Evolutionary conservation across 2,797 vertebrate species (phyloP).

Genomic region (Toxotes lorentzi): DNA sequence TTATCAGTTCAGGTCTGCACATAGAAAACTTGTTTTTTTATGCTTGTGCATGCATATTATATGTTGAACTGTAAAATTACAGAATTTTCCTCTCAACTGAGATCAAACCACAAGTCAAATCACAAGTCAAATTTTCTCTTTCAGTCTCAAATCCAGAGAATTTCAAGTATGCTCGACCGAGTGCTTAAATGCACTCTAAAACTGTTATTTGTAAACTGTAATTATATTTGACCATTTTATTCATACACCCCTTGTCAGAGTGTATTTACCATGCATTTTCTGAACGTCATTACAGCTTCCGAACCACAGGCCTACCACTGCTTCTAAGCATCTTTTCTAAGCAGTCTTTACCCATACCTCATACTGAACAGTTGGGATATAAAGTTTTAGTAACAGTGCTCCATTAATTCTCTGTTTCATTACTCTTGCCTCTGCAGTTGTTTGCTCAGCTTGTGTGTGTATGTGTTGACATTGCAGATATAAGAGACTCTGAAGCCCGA

Average conservation of each 20-base stretch:
- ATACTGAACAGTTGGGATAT: slow-evolving; percentile 62
- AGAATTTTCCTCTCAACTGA: slow-evolving; percentile 4
- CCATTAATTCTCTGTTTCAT: slow-evolving; percentile 64
- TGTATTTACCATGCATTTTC: slow-evolving; percentile 66
- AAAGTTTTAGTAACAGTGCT: slow-evolving; percentile 60
- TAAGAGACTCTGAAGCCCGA: slow-evolving; percentile 90
- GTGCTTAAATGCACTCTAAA: slow-evolving; percentile 36
- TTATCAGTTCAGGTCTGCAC: slow-evolving; percentile 23
- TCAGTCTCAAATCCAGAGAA: slow-evolving; percentile 11
- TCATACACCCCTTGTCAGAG: slow-evolving; percentile 54
- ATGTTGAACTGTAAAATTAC: slow-evolving; percentile 18
- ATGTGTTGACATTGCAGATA: slow-evolving; percentile 78
- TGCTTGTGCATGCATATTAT: slow-evolving; percentile 40
- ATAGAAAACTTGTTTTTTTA: slow-evolving; percentile 8
- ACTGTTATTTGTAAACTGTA: slow-evolving; percentile 32
- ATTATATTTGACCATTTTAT: slow-evolving; percentile 55
- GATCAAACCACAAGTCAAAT: slow-evolving; percentile 15
- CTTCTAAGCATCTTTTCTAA: slow-evolving; percentile 68
- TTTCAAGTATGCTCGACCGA: slow-evolving; percentile 25
- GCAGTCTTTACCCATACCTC: slow-evolving; percentile 67
- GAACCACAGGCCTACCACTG: slow-evolving; percentile 65
- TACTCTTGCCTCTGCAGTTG: slow-evolving; percentile 55
- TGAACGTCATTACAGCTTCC: slow-evolving; percentile 75
- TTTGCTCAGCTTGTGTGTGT: slow-evolving; percentile 62
- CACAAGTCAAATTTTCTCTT: not conserved